A percentile compares a stretch with the other conserved stretches of the same genome.
These are phyloP conservation scores for Remorina albescens DNA, from an alignment of 2,797 vertebrate species.

Conservation along the genomic window DNA sequence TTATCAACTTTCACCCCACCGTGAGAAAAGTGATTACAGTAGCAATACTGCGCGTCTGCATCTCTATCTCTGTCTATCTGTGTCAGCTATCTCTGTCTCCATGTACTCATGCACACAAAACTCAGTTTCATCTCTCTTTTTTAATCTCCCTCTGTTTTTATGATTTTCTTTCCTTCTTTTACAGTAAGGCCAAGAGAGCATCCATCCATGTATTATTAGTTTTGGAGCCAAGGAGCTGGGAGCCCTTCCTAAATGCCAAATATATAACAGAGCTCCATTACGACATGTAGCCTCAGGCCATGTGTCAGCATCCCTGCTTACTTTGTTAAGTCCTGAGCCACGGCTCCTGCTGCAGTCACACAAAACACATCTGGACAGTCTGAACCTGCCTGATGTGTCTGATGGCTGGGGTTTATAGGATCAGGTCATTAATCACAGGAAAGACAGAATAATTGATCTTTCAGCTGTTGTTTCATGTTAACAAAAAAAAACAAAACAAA, in stretches of 20 bases:
- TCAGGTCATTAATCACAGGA: slow-evolving; percentile 23
- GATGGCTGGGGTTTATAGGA: slow-evolving; percentile 4
- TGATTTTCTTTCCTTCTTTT: slow-evolving; percentile 1
- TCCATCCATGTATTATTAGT: slow-evolving; percentile 57
- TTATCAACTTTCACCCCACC: slow-evolving; percentile 81
- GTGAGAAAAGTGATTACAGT: slow-evolving; percentile 78
- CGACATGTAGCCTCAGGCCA: slow-evolving; percentile 45
- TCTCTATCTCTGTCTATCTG: slow-evolving; percentile 60
- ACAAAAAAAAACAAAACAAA: background rate
- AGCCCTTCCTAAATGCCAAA: slow-evolving; percentile 60
- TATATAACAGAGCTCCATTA: slow-evolving; percentile 48
- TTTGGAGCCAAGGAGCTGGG: slow-evolving; percentile 38
- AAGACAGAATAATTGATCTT: slow-evolving; percentile 9
- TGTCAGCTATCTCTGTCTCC: slow-evolving; percentile 41
- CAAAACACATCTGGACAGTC: slow-evolving; percentile 18
- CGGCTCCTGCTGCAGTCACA: background rate
- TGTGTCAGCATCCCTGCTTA: slow-evolving; percentile 47
- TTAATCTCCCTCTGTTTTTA: background rate
- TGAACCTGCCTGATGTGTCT: background rate
- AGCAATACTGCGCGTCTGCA: slow-evolving; percentile 75
- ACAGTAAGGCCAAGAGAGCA: slow-evolving; percentile 56
- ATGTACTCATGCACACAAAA: slow-evolving; percentile 14
- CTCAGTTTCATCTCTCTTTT: background rate
- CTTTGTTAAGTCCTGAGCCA: slow-evolving; percentile 46
- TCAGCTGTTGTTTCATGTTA: slow-evolving; percentile 20